phyloP scores from a whole-genome alignment of 2,113 vertebrate species.

The Pardalotus punctatus region DNA sequence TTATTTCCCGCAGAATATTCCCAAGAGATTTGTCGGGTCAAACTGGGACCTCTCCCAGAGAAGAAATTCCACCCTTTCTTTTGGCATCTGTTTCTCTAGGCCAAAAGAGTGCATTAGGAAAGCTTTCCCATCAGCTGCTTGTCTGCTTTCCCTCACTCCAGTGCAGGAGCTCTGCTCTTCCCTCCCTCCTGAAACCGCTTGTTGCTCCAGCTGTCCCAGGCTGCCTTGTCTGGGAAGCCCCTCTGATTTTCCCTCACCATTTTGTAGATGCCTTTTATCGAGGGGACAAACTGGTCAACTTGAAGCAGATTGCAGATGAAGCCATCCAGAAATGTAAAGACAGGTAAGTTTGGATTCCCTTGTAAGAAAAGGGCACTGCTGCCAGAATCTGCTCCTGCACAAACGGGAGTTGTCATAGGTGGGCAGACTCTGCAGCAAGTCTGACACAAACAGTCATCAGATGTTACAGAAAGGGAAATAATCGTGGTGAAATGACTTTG shows the following conservation, averaged over 20 bases:
- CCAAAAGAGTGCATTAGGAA: not conserved
- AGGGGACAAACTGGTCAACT: conserved; percentile 92
- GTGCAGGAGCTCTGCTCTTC: not conserved
- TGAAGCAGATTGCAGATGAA: conserved; percentile 92
- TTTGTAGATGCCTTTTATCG: conserved; percentile 93
- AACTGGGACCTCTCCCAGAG: not conserved
- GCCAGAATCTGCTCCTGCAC: not conserved
- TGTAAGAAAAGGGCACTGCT: not conserved
- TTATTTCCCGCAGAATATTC: not conserved
- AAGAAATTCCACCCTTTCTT: not conserved
- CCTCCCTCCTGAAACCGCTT: not conserved
- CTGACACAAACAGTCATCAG: not conserved
- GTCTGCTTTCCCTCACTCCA: not conserved
- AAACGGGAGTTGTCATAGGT: not conserved
- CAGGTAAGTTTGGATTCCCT: conserved; percentile 78
- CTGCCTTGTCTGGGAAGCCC: not conserved
- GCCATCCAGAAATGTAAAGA: conserved; percentile 89
- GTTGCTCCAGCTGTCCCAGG: not conserved
- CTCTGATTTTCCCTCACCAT: not conserved
- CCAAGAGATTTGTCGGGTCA: not conserved
- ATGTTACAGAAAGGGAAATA: not conserved
- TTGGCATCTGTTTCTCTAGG: not conserved
- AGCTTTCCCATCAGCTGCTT: conserved; percentile 2
- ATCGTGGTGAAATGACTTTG: not conserved
- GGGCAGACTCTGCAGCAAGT: not conserved